phyloP scores from a whole-genome alignment of 2,888 invertebrate species.

The Agrilus mali region DNA sequence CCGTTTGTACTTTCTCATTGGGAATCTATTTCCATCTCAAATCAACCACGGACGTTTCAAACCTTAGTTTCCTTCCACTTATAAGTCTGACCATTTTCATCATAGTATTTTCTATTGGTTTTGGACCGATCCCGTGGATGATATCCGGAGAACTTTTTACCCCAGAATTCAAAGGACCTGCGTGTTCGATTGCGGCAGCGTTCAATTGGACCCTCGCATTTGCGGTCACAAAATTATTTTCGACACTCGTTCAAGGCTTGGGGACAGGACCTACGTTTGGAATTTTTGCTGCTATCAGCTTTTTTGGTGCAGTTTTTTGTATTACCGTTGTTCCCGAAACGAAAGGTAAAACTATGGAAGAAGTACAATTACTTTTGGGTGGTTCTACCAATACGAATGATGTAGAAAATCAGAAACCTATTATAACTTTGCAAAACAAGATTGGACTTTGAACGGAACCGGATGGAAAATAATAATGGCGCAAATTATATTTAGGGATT shows the following conservation, averaged over 20 bases:
- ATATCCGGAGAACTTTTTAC: constrained; percentile 57
- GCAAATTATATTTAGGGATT: too few relatives aligned
- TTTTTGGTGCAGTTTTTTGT: constrained; percentile 49
- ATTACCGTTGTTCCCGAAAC: constrained; percentile 57
- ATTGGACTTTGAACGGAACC: too few relatives aligned
- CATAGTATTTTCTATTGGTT: constrained; percentile 47
- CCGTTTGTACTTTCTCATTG: constrained; percentile 35
- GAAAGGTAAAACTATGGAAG: constrained; percentile 41
- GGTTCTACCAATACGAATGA: too few relatives aligned
- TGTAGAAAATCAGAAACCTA: too few relatives aligned
- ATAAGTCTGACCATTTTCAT: constrained; percentile 19
- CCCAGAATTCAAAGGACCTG: constrained; percentile 45
- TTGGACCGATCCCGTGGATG: constrained; percentile 62
- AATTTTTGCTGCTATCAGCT: constrained; percentile 49
- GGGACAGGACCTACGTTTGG: constrained; percentile 52
- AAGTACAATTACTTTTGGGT: constrained; percentile 41
- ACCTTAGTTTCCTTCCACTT: constrained; percentile 18
- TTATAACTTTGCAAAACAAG: too few relatives aligned
- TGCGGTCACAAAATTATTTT: constrained; percentile 47
- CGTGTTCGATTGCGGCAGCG: constrained; percentile 54
- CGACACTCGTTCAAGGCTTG: constrained; percentile 41
- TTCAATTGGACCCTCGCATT: constrained; percentile 61
- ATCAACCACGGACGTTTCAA: constrained; percentile 15
- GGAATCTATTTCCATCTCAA: constrained; percentile 31
- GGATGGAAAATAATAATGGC: too few relatives aligned